Conservation (phyloP, 2,888 invertebrate genomes). For the Frankliniella intonsa region DNA sequence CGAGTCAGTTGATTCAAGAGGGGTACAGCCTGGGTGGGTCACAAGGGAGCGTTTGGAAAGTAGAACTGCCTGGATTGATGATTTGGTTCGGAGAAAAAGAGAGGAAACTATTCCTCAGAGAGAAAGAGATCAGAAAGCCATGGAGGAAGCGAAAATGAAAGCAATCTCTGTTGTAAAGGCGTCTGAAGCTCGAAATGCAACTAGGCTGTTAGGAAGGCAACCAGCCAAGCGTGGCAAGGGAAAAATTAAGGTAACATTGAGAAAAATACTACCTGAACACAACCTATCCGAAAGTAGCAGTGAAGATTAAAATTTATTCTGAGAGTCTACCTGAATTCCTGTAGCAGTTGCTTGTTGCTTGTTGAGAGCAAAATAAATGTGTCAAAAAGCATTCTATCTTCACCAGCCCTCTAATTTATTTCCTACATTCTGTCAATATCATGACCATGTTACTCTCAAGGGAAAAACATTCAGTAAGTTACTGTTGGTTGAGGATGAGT, state of each 20-base stretch:
- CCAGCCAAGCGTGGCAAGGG: background rate
- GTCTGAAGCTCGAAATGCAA: conserved; percentile 11
- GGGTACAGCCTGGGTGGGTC: conserved; percentile 40
- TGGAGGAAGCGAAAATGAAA: conserved; percentile 64
- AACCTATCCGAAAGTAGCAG: conserved; percentile 63
- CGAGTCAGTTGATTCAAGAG: conserved; percentile 19
- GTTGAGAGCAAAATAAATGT: no score
- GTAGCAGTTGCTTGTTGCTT: no score
- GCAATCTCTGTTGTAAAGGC: conserved; percentile 66
- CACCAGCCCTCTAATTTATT: no score
- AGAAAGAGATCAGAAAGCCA: conserved; percentile 59
- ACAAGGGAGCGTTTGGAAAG: conserved; percentile 41
- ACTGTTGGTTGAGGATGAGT: no score
- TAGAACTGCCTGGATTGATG: conserved; percentile 42
- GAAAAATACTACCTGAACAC: conserved; percentile 47
- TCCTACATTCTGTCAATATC: no score
- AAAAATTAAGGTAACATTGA: conserved; percentile 20
- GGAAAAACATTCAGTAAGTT: no score
- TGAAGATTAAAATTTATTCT: conserved; percentile 45
- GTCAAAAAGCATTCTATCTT: no score
- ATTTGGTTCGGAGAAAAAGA: conserved; percentile 39
- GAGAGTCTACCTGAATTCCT: no score
- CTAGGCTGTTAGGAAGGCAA: background rate
- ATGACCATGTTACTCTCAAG: no score
- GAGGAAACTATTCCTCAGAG: conserved; percentile 69